Evolutionary conservation across 2,113 vertebrate species (phyloP), one percentile per base, ranked within the genome.

Genomic region (Holacanthus passer): DNA sequence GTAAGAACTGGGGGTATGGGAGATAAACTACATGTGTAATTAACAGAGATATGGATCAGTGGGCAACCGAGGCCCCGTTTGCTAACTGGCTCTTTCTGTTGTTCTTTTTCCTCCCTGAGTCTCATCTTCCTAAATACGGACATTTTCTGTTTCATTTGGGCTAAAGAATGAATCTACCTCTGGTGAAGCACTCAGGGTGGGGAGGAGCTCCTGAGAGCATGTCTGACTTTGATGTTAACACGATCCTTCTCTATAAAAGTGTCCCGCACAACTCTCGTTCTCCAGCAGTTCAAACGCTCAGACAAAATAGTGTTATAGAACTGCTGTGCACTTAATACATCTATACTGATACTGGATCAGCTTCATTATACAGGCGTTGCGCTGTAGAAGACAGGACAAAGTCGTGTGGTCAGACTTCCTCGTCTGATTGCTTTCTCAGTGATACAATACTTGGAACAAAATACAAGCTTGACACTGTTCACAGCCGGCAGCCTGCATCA

Each of bases 141-240:
- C 43, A 58, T 80, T 79, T 56, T 89, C 66, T 78, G 65, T 60
- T 78, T 83, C 41, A 32, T 77, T 82, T 43, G 73, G 72, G n/a
- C 55, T 35, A 11, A 67, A 81, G 66, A 83, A 82, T 83, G 47
- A 87, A 82, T 85, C 74, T 78, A 65, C 31, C 79, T 73, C 58
- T 69, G 70, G 29, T 67, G 69, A 55, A 70, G 63, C 65, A 31
- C 27, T 84, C 56, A 0, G 79, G 60, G 50, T 16, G 73, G 70
- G 53, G 65, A 70, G 82, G 87, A 85, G 72, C 79, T 72, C 67
- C 77, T 22, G 14, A 45, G 64, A 77, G 70, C 70, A 73, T 37
- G 65, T 75, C 64, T 70, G 83, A 77, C 88, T 88, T 91, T 92
- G 82, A 91, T 90, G 85, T 90, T 66, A 86, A 86, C 77, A 89